phyloP scores from a whole-genome alignment of 1,140 invertebrate genomes.

The Ceratosolen fusciceps region DNA sequence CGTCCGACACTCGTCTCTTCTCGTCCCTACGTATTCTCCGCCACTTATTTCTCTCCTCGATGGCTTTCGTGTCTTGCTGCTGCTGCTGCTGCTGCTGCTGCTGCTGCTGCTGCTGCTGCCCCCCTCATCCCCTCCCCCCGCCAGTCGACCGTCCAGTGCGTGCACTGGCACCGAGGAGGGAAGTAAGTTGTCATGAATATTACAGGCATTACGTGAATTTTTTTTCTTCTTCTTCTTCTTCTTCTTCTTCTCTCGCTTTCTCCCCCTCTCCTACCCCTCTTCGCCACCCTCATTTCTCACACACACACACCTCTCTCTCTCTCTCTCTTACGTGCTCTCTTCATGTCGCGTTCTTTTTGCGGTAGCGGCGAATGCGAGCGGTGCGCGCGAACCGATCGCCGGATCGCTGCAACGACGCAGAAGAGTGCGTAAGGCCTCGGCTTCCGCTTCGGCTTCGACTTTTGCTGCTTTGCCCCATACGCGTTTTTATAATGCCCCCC shows the following conservation, averaged over 20 bases:
- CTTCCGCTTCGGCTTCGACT: neutral
- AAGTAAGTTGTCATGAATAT: constrained; percentile 48
- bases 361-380: constrained; percentile 15
- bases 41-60: too few relatives aligned
- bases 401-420: neutral
- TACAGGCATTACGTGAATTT: constrained; percentile 42
- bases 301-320: constrained; percentile 30
- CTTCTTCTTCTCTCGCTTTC: neutral
- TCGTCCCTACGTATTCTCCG: too few relatives aligned
- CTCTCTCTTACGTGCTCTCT: neutral
- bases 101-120: too few relatives aligned
- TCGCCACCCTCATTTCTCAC: too few relatives aligned
- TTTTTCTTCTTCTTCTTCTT: constrained; percentile 12
- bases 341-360: constrained; percentile 9
- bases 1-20: neutral
- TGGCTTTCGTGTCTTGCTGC: too few relatives aligned
- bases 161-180: constrained; percentile 16
- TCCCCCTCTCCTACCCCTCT: too few relatives aligned
- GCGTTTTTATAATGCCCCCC: constrained; percentile 9
- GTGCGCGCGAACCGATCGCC: constrained; percentile 14
- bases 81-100: too few relatives aligned
- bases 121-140: too few relatives aligned
- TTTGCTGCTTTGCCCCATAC: neutral
- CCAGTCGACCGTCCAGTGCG: neutral
- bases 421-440: constrained; percentile 5